phyloP scores from a whole-genome alignment of 2,113 vertebrate genomes.

The Synchiropus splendidus region DNA sequence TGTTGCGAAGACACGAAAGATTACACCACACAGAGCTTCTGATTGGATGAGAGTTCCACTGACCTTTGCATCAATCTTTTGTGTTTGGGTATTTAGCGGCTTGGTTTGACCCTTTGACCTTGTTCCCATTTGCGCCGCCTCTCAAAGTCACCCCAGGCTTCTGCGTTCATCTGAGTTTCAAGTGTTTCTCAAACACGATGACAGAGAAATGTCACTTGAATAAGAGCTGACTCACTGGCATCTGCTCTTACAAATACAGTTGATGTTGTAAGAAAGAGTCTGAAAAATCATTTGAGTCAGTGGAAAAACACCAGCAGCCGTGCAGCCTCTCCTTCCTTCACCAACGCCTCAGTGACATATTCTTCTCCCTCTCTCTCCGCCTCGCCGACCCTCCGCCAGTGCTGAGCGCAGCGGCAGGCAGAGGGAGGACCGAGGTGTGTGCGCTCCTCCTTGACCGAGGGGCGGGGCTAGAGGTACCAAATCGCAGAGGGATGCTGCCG shows the following conservation, averaged over 20 bases:
- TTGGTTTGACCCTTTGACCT: constrained; percentile 5
- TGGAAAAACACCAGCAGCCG: too few relatives aligned
- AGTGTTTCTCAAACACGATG: too few relatives aligned
- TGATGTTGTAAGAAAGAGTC: too few relatives aligned
- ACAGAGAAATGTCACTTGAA: too few relatives aligned
- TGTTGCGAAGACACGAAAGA: too few relatives aligned
- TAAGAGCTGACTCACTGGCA: too few relatives aligned
- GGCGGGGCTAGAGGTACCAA: constrained; percentile 66
- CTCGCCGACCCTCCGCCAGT: constrained; percentile 61
- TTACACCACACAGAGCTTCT: neutral
- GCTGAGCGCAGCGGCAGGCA: constrained; percentile 83
- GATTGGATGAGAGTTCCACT: constrained; percentile 3
- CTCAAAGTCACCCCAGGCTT: too few relatives aligned
- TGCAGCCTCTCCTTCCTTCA: constrained; percentile 20
- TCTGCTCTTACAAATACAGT: too few relatives aligned
- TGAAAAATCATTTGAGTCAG: too few relatives aligned
- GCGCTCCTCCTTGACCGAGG: constrained; percentile 72
- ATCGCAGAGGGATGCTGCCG: constrained; percentile 76
- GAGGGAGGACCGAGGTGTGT: constrained; percentile 83
- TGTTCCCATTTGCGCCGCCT: constrained; percentile 5
- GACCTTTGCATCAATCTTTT: constrained; percentile 9
- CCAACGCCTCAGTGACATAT: constrained; percentile 38
- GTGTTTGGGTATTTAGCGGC: constrained; percentile 4
- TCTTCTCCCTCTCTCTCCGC: constrained; percentile 29
- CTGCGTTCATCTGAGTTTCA: too few relatives aligned